phyloP scores from a whole-genome alignment of 1,140 invertebrate genomes.

The Lethocerus indicus region DNA sequence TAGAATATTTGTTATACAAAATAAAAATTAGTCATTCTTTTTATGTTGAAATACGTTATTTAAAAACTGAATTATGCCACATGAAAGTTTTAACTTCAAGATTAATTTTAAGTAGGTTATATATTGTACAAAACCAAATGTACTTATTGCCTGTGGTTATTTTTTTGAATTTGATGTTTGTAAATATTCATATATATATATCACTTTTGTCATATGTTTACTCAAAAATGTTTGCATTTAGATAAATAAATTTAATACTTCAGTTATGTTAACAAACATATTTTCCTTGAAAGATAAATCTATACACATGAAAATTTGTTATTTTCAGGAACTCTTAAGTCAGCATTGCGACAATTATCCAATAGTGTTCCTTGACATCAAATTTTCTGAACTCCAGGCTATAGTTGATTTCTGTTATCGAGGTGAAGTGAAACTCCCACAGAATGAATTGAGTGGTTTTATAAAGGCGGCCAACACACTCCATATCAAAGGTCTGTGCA shows the following conservation, averaged over 20 bases:
- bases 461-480: conserved; percentile 79
- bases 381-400: conserved; percentile 74
- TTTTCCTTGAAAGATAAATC: not conserved
- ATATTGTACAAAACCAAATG: not conserved
- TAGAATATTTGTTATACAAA: not conserved
- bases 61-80: not conserved
- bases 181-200: not conserved
- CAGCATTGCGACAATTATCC: conserved; percentile 80
- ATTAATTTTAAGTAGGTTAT: too few relatives aligned
- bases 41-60: not conserved
- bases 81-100: not conserved
- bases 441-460: conserved; percentile 73
- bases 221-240: not conserved
- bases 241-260: not conserved
- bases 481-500: conserved; percentile 80
- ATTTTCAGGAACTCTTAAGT: conserved; percentile 59
- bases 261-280: not conserved
- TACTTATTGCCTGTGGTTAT: not conserved
- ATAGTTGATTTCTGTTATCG: conserved; percentile 92
- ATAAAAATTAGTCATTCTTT: not conserved
- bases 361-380: conserved; percentile 80
- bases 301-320: conserved; percentile 17
- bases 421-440: conserved; percentile 84
- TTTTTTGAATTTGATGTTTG: not conserved
- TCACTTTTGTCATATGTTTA: not conserved